Evolutionary conservation across 2,113 vertebrate species (phyloP), one percentile per base, ranked within the genome.

Genomic region (Arenaria interpres): DNA sequence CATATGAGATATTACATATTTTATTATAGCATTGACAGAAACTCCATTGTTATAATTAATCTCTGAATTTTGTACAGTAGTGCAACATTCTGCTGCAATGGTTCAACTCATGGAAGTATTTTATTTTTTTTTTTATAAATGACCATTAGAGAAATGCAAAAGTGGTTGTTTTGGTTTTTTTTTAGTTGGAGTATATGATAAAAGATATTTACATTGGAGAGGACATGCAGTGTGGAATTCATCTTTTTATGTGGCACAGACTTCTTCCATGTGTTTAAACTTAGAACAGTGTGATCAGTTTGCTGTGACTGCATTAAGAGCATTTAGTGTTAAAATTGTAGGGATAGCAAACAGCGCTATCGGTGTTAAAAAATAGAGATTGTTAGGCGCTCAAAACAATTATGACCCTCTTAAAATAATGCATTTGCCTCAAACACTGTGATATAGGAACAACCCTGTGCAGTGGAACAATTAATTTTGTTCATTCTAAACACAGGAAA

Each of bases 391-490:
- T 93, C 35, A 71, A 50, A 86, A 89, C 32, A 82, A 37, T 74
- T 89, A 57, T 21, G 69, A 87, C 80, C 85, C 72, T 72, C 39
- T 71, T 88, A 77, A 89, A 94, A 85, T 94, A 90, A 93, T 57
- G 80, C 59, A 88, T 92, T 96, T 95, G 96, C 92, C 95, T 97
- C 83, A 90, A 97, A 96, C 97, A 97, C 97, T 98, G 98, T 98
- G 97, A 98, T 95, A 92, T 33, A 91, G 77, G 87, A 90, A 72
- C 90, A 92, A 73, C 87, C 85, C 73, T 94, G 51, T 81, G 75
- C 83, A 93, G 80, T 69, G 62, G 66, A 60, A 83, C 76, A 91
- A 84, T 67, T 41, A 37, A 76, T 82, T 77, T 79, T 90, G 37
- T 73, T 94, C 35, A 84, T 88, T 93, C 76, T 82, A 85, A 92